These are phyloP conservation scores for Emmelina monodactyla DNA, from an alignment of 2,888 invertebrate species.

Conservation along the genomic window DNA sequence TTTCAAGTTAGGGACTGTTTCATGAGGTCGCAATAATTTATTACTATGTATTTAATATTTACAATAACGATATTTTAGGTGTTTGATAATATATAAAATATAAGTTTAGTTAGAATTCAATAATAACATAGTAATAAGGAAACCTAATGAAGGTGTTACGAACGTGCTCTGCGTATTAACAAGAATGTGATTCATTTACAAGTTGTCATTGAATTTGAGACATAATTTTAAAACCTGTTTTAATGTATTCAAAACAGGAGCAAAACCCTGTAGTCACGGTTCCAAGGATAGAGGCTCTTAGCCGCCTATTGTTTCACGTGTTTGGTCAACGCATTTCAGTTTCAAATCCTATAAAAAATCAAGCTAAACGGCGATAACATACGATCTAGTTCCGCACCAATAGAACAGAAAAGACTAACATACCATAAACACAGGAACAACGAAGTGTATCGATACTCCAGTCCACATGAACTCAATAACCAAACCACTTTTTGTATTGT, in stretches of 20 bases:
- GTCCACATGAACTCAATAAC: slow-evolving; percentile 46
- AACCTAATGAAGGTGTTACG: too few relatives aligned
- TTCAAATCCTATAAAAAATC: too few relatives aligned
- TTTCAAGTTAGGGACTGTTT: too few relatives aligned
- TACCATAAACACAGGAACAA: slow-evolving; percentile 47
- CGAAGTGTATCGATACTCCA: slow-evolving; percentile 42
- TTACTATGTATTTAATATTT: too few relatives aligned
- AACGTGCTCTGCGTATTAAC: slow-evolving; percentile 3
- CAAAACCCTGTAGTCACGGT: background rate
- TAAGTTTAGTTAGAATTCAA: too few relatives aligned
- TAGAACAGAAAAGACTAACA: slow-evolving; percentile 33
- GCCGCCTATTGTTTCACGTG: background rate
- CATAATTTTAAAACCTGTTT: background rate
- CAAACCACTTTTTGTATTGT: slow-evolving; percentile 46
- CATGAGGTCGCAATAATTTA: too few relatives aligned
- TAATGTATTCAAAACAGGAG: background rate
- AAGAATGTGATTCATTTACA: slow-evolving; percentile 23
- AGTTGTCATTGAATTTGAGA: slow-evolving; percentile 26
- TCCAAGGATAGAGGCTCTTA: background rate
- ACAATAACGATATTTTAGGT: too few relatives aligned
- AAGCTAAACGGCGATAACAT: too few relatives aligned
- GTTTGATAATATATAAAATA: too few relatives aligned
- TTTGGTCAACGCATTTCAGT: too few relatives aligned
- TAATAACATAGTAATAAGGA: too few relatives aligned
- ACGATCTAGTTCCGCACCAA: slow-evolving; percentile 15